phyloP scores from a whole-genome alignment of 2,113 vertebrate genomes.

The Rhynchomys soricoides region DNA sequence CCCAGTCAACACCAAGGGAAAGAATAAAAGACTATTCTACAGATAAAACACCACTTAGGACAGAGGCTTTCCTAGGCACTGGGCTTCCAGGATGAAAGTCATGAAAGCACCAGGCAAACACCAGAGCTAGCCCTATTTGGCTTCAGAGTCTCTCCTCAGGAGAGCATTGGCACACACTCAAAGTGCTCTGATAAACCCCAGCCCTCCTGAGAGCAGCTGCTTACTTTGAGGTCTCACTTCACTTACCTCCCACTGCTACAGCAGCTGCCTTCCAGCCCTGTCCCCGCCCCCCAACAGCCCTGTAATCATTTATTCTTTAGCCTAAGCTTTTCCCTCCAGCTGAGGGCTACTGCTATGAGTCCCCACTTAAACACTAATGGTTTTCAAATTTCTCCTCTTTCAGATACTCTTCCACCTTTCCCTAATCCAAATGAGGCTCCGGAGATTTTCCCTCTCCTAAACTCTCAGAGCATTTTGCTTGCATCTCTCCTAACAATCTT shows the following conservation, averaged over 20 bases:
- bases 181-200: not conserved
- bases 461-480: not conserved
- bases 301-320: not conserved
- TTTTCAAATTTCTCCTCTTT: not conserved
- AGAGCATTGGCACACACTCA: not conserved
- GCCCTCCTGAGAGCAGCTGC: not conserved
- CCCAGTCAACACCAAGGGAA: not conserved
- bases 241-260: not conserved
- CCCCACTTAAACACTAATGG: not conserved
- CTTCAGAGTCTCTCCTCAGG: not conserved
- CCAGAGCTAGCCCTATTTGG: not conserved
- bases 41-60: not conserved
- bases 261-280: not conserved
- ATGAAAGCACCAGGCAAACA: not conserved
- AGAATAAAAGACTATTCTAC: not conserved
- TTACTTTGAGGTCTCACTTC: not conserved
- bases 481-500: not conserved
- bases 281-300: not conserved
- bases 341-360: not conserved
- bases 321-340: not conserved
- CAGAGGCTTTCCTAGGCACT: not conserved
- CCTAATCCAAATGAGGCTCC: conserved; percentile 7
- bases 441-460: not conserved
- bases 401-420: conserved; percentile 33
- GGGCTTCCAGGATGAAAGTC: not conserved